These are phyloP conservation scores for Pempheris klunzingeri DNA, from an alignment of 2,797 vertebrate species.

Conservation along the genomic window DNA sequence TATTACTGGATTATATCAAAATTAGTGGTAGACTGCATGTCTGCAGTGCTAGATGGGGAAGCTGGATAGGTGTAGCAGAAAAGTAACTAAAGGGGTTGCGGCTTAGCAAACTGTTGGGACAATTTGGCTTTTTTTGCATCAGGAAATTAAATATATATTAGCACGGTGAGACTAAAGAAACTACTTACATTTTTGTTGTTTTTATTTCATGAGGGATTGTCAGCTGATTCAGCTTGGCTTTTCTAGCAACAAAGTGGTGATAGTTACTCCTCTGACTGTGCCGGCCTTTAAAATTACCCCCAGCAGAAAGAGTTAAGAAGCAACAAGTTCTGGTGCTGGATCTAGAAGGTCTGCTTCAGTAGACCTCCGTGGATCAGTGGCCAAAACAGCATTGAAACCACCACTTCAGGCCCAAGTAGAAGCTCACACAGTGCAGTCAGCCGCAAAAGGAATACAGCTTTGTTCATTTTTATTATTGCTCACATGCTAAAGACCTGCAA, in stretches of 20 bases:
- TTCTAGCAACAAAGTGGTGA: neutral
- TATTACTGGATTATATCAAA: no score
- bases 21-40: no score
- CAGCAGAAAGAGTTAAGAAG: slow-evolving; percentile 40
- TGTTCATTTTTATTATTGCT: slow-evolving; percentile 9
- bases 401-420: slow-evolving; percentile 45
- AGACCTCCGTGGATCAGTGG: neutral
- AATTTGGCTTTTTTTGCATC: no score
- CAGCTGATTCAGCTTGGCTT: neutral
- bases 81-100: neutral
- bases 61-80: neutral
- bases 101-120: no score
- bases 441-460: slow-evolving; percentile 21
- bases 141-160: neutral
- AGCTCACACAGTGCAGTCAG: slow-evolving; percentile 40
- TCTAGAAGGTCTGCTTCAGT: slow-evolving; percentile 7
- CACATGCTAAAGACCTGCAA: slow-evolving; percentile 54
- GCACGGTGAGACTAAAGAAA: neutral
- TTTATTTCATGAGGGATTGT: neutral
- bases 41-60: no score
- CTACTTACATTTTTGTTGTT: neutral
- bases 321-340: slow-evolving; percentile 10
- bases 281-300: slow-evolving; percentile 21
- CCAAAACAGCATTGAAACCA: slow-evolving; percentile 32
- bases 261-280: neutral